Base-by-base conservation (phyloP, 2,797 vertebrate species). In the Lepus townsendii region DNA sequence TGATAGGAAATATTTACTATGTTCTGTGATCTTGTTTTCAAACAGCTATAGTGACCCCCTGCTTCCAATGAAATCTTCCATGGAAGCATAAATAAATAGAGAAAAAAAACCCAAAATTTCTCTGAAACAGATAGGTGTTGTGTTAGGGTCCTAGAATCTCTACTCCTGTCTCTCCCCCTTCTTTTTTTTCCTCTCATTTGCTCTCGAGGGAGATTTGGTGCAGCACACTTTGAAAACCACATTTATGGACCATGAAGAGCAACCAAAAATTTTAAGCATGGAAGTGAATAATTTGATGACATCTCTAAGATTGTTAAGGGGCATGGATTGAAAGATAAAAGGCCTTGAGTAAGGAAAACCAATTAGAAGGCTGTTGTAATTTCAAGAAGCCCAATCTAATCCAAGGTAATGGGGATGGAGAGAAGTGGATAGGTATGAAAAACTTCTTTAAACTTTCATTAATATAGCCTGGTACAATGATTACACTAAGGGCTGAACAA, bases 71-170 rank as follows among this genome's bases (percentile, higher is more conserved):
- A 87, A 95, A 54, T 35, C 19, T 83, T 95, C 17, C 60, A 86
- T 89, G 42, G 50, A 91, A 94, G 62, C 50, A 84, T 63, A 88
- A 87, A 84, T 80, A 86, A 93, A 85, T 63, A 60, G 22, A 38
- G 3, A 79, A 63, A 76, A 75, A 72, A 26, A 12, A 10, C 8
- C 42, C 16, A 92, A 65, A 78, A 66, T 71, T 38, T 71, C 22
- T 83, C 30, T 78, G 54, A 94, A 80, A 27, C 9, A 91, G 30
- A 52, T 57, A 50, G 52, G 50, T 68, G 14, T 88, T 24, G 26
- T 38, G 2, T 3, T 30, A 92, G 7, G 27, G 10, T 88, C 50
- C 52, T 87, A 76, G 32, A 91, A 77, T 79, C 42, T 88, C 62
- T 83, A 32, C 2, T 27, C 71, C n/a, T 85, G 13, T 24, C 14